Conservation (phyloP, 2,113 vertebrate genomes). For the Tachysurus fulvidraco region DNA sequence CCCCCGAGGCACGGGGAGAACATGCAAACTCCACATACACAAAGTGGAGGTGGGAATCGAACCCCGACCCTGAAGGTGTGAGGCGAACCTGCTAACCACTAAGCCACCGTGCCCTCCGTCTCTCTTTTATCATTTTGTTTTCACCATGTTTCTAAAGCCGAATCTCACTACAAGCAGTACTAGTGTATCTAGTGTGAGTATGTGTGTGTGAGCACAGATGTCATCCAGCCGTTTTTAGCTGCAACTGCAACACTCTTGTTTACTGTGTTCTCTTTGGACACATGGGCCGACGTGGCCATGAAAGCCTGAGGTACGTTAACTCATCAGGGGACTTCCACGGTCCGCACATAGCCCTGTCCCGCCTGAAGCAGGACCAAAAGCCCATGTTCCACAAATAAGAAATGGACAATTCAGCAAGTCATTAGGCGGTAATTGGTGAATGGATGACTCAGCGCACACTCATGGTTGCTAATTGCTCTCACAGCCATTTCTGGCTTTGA, state of each 20-base stretch:
- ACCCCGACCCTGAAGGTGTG: too few relatives aligned
- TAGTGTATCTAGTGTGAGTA: background rate
- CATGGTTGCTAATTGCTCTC: slow-evolving; percentile 5
- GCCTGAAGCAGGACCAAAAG: background rate
- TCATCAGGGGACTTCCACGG: background rate
- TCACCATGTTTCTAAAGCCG: background rate
- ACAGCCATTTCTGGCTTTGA: slow-evolving; percentile 10
- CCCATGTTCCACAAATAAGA: background rate
- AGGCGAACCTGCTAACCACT: too few relatives aligned
- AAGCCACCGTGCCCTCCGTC: too few relatives aligned
- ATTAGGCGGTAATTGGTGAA: slow-evolving; percentile 27
- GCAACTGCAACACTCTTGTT: background rate
- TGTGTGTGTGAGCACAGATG: background rate
- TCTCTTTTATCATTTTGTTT: background rate
- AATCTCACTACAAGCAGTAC: background rate
- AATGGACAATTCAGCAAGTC: background rate
- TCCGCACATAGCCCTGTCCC: background rate
- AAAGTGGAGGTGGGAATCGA: too few relatives aligned
- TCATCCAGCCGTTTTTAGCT: slow-evolving; percentile 10
- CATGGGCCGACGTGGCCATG: background rate
- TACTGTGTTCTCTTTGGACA: background rate
- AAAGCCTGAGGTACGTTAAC: background rate
- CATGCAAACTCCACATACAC: too few relatives aligned
- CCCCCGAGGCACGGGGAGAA: too few relatives aligned
- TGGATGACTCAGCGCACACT: slow-evolving; percentile 34